Evolutionary conservation across 2,888 invertebrate genomes (phyloP), one percentile per base, ranked within the genome.

Genomic region (Cremastinae sp.): DNA sequence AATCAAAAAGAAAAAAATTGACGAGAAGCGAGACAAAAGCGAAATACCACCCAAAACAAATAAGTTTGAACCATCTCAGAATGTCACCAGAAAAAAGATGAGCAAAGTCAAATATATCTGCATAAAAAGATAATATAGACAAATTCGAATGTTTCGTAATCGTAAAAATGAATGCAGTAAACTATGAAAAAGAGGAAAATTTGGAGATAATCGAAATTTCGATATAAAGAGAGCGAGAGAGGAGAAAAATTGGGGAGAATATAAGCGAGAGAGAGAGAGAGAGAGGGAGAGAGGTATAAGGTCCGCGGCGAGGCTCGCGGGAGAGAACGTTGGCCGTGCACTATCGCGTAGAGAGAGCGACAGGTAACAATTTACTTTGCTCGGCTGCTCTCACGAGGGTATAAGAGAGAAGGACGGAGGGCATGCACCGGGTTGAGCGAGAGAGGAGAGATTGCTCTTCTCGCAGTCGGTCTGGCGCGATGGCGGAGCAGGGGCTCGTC

Each of bases 291-390:
- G 45, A 34, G 34, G n/a, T n/a, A n/a, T n/a, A 28, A 58, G 18
- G 45, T 54, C 22, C 38, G 53, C 56, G 58, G 49, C 51, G 47
- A 61, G 61, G 47, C n/a, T n/a, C n/a, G n/a, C 65, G 34, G 22
- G 58, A 56, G 59, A 53, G 71, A 68, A 71, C 59, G 59, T n/a
- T 69, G 69, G 53, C 43, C 28, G 65, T 34, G 73, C 59, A 62
- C 75, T 74, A 78, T 75, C 69, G 62, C 51, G 68, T 65, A 49
- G 59, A 61, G 56, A 43, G 56, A 47, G 28, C 61, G 72, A 77
- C 73, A 76, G 73, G 76, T 73, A 73, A 76, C 76, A 76, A 76
- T 73, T 76, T 74, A 74, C 73, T 77, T 77, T 73, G 65, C n/a
- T n/a, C 74, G 74, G 2, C 5, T 69, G 65, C 64, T 56, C 62